Conservation (phyloP, 2,797 vertebrate species). For the Tangara arthus region DNA sequence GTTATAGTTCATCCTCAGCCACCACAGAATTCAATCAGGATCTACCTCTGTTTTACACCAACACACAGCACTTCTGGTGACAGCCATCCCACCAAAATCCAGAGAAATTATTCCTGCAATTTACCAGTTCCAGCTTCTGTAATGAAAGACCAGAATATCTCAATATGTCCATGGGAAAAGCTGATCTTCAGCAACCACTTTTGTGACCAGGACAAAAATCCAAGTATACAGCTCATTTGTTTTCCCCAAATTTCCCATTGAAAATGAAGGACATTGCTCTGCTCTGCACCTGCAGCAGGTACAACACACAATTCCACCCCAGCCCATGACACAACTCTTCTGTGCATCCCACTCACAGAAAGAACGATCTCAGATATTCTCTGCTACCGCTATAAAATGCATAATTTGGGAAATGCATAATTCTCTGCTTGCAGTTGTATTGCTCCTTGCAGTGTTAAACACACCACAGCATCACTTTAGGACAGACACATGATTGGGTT, state of each 20-base stretch:
- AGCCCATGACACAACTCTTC: fast-evolving
- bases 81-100: fast-evolving
- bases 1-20: not conserved
- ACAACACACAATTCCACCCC: not conserved
- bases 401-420: too few species aligned
- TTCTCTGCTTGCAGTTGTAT: not conserved
- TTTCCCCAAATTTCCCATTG: not conserved
- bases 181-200: not conserved
- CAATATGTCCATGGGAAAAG: not conserved
- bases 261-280: fast-evolving
- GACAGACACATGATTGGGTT: not conserved
- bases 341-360: not conserved
- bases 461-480: not conserved
- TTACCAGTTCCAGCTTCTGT: not conserved
- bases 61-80: not conserved
- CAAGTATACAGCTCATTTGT: not conserved
- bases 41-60: not conserved
- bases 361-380: not conserved
- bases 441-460: not conserved
- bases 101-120: not conserved
- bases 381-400: not conserved
- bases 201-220: fast-evolving
- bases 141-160: not conserved
- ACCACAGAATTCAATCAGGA: not conserved
- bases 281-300: not conserved